Evolutionary conservation across 2,888 invertebrate genomes (phyloP).

Genomic region (Operophtera brumata): DNA sequence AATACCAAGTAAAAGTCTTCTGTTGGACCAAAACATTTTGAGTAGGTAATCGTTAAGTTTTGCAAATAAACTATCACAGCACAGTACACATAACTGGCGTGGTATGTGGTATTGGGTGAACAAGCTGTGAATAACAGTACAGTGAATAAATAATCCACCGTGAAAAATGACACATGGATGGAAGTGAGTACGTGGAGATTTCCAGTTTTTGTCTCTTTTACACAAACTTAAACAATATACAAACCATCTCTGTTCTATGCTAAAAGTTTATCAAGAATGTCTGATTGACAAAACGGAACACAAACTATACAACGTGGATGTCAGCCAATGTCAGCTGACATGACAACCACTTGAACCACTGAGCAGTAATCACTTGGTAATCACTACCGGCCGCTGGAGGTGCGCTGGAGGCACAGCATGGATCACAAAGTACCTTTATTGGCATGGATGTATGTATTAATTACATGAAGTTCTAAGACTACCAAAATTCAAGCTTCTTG

Average conservation of each 20-base stretch:
- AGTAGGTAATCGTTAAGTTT: background rate
- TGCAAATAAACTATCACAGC: background rate
- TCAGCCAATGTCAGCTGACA: too few relatives aligned
- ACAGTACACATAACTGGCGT: background rate
- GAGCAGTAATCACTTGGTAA: too few relatives aligned
- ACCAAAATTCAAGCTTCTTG: too few relatives aligned
- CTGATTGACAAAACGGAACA: background rate
- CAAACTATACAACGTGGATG: conserved; percentile 12
- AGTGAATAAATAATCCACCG: too few relatives aligned
- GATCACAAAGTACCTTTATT: too few relatives aligned
- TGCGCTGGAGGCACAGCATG: too few relatives aligned
- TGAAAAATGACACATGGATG: background rate
- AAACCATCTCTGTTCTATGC: conserved; percentile 8
- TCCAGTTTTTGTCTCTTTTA: conserved; percentile 4
- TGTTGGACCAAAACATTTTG: conserved; percentile 43
- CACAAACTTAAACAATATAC: background rate
- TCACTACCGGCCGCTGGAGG: too few relatives aligned
- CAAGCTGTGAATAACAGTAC: background rate
- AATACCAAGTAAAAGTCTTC: conserved; percentile 38
- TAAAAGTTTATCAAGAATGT: background rate
- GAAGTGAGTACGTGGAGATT: background rate
- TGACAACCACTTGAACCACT: too few relatives aligned
- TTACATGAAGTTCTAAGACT: too few relatives aligned
- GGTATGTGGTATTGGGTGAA: background rate
- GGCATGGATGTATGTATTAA: too few relatives aligned